Evolutionary conservation across 2,888 invertebrate species (phyloP), one percentile per base, ranked within the genome.

Genomic region (Polydrusus cervinus): DNA sequence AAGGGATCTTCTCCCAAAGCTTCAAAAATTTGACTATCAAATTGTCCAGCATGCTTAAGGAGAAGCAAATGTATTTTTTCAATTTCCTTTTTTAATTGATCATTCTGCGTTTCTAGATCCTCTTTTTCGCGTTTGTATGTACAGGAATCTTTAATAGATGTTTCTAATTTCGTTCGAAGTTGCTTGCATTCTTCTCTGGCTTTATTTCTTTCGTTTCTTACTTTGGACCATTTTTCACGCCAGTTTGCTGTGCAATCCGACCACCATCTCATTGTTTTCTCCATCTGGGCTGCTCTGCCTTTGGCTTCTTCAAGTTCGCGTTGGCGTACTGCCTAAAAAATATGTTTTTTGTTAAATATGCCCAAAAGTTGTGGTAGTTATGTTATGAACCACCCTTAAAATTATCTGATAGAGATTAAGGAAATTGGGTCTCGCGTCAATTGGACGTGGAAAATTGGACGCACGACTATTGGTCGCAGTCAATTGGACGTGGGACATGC

Each of bases 251-350:
- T 98, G 86, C 99, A 99, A 87, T 98, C 98, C 66, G 95, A 97
- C 98, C 94, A 99, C 98, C 98, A 99, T 74, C 97, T 90, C 98
- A 99, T 98, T 0, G 98, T 99, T 87, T 98, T 98, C 87, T 99
- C 99, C 99, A 99, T 99, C 88, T 99, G 98, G 0, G 97, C 94
- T 14, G 97, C 97, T 78, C 98, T 89, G 3, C 97, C 97, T 79
- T 97, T 90, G 0, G 97, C 97, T 85, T 98, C 98, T 84, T 98
- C 97, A 79, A 99, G 89, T 86, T 99, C 98, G 61, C 96, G 89
- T 82, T 92, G 90, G 11, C 92, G 89, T 73, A 93, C 86, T 60
- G 92, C 91, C 89, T 92, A 65, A 34, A 34, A 61, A 30, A 30
- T 30, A 30, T n/a, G n/a, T n/a, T n/a, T n/a, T n/a, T n/a, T n/a